Evolutionary conservation across 1,140 invertebrate species (phyloP), one percentile per base, ranked within the genome.

Genomic region (Drosophila suzukii): DNA sequence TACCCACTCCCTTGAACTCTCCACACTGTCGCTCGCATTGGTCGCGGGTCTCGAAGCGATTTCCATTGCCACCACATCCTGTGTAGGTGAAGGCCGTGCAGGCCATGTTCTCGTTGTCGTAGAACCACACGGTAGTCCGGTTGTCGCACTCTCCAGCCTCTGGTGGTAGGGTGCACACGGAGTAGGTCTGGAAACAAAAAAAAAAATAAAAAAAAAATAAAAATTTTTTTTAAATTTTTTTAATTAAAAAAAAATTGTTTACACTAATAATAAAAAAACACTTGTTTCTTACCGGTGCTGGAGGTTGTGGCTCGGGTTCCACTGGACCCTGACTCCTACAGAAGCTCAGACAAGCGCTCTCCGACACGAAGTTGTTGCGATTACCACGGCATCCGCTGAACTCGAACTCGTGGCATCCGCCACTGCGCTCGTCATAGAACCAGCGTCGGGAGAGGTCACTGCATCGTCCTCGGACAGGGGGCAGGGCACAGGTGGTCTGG

Each of bases 31-130:
- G 93, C 86, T 97, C 95, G 88, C 97, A 98, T 57, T 96, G 95
- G 90, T 98, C 97, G 82, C 96, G 95, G 1, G 95, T 94, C 44
- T 95, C 90, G 93, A 97, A 98, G 86, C 96, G 94, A 89, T 98
- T 98, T 15, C 95, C 95, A 86, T 97, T 98, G 47, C 97, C 97
- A 50, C 95, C 95, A 90, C 97, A 98, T 8, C 97, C 97, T 8
- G 95, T 95, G 86, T 97, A 98, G 6, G 94, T 93, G 91, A 98
- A 98, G 17, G 94, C 93, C 34, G 94, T 93, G 85, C 97, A 98
- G 8, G 83, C 92, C 41, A 93, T 92, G 1, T 91, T 92, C 0
- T 92, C 88, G 0, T 91, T 78, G 88, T 98, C 95, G 91, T 95
- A 98, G 93, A 96, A 97, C 94, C 95, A 98, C 20, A 94, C 93